A percentile compares a stretch with the other conserved stretches of the same genome.
Evolutionary conservation across 2,797 vertebrate genomes (phyloP).

Genomic region (Nyctibius grandis): DNA sequence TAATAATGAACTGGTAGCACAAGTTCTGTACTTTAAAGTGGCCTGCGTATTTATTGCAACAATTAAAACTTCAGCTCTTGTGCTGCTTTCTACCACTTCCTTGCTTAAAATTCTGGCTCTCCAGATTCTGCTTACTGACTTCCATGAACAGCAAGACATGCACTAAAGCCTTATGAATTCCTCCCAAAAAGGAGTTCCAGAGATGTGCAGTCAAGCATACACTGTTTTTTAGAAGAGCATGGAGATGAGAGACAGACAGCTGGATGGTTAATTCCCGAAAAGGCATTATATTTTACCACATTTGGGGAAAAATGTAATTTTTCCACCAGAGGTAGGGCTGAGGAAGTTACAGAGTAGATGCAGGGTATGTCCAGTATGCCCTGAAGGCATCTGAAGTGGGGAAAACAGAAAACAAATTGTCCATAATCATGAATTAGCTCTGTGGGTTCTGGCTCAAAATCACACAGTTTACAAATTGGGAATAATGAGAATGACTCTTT

Average conservation of each 20-base stretch:
- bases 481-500: background rate
- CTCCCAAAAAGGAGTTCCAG: background rate
- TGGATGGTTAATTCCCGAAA: background rate
- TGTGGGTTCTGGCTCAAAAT: background rate
- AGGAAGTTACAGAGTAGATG: background rate
- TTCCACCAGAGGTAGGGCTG: background rate
- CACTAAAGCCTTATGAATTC: background rate
- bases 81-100: background rate
- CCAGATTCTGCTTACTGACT: background rate
- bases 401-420: background rate
- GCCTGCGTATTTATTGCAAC: slow-evolving; percentile 15
- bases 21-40: background rate
- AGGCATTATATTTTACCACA: background rate
- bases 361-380: background rate
- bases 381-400: background rate
- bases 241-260: background rate
- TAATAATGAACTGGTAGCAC: slow-evolving; percentile 9
- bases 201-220: background rate
- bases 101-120: background rate
- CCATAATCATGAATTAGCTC: background rate
- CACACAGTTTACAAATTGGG: background rate
- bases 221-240: background rate
- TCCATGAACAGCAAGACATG: background rate
- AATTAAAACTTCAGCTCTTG: slow-evolving; percentile 34
- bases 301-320: background rate